These are phyloP conservation scores for Drosophila arizonae DNA, from an alignment of 1,140 invertebrate genomes.

Conservation along the genomic window DNA sequence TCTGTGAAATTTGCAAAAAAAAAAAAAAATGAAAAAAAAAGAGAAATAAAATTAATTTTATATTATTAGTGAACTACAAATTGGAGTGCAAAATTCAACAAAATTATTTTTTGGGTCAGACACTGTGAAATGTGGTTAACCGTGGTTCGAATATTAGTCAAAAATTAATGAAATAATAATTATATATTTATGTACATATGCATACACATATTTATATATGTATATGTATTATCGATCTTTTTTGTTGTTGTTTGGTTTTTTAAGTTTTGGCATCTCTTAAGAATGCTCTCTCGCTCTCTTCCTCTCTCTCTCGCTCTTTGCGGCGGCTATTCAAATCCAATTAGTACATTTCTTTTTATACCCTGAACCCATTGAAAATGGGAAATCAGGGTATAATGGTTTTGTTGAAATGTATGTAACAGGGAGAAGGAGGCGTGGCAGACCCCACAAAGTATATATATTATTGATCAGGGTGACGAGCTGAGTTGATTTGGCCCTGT, in stretches of 20 bases:
- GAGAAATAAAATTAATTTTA: slow-evolving; percentile 3
- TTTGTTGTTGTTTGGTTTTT: not conserved
- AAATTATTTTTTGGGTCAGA: too few relatives aligned
- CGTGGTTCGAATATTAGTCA: too few relatives aligned
- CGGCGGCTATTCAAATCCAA: slow-evolving; percentile 52
- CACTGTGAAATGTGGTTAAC: too few relatives aligned
- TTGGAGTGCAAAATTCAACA: not conserved
- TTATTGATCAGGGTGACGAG: too few relatives aligned
- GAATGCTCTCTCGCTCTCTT: not conserved
- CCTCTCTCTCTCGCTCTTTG: not conserved
- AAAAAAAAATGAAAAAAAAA: not conserved
- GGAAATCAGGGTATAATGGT: too few relatives aligned
- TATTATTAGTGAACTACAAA: not conserved
- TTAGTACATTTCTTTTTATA: slow-evolving; percentile 56
- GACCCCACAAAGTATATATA: too few relatives aligned
- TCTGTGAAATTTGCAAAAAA: slow-evolving; percentile 22
- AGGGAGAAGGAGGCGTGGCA: too few relatives aligned
- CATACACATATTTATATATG: not conserved
- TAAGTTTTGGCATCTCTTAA: too few relatives aligned
- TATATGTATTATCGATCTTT: not conserved
- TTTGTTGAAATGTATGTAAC: too few relatives aligned
- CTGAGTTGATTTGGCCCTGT: too few relatives aligned
- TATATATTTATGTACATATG: not conserved
- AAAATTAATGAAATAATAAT: not conserved
- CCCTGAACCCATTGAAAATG: too few relatives aligned